Evolutionary conservation across 1,140 invertebrate genomes (phyloP).

Genomic region (Ips typographus): DNA sequence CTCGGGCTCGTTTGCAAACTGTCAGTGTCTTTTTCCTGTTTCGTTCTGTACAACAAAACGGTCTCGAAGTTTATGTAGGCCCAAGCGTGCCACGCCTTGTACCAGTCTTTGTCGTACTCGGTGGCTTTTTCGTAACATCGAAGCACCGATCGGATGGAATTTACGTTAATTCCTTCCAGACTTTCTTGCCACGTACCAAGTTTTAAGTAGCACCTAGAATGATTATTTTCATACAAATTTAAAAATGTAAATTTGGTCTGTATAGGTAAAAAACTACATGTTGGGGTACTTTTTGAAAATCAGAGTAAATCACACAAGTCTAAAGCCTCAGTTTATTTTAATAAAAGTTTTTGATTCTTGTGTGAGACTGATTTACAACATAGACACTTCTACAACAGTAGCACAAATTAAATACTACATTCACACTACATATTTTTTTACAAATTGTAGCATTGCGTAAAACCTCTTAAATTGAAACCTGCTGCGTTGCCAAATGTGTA

Average conservation of each 20-base stretch:
- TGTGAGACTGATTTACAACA: no score
- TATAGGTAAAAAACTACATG: no score
- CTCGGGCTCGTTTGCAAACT: conserved; percentile 31
- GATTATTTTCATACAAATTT: neutral
- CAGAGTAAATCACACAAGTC: no score
- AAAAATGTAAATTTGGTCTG: neutral
- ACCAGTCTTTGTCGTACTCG: conserved; percentile 84
- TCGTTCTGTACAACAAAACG: conserved; percentile 86
- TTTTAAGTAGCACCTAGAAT: conserved; percentile 78
- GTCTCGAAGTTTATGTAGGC: conserved; percentile 98
- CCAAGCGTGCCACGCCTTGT: conserved; percentile 98
- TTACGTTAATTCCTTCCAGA: conserved; percentile 75
- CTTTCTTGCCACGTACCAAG: conserved; percentile 89
- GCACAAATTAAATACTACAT: no score
- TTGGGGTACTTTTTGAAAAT: no score
- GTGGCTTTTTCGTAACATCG: conserved; percentile 87
- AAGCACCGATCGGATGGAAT: conserved; percentile 79
- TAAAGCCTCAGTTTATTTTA: no score
- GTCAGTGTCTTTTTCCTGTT: conserved; percentile 52
- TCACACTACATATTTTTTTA: no score
- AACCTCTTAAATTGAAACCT: no score
- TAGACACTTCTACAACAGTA: no score
- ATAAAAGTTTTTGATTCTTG: no score
- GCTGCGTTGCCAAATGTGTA: no score
- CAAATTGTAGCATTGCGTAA: no score